Evolutionary conservation across 2,797 vertebrate species (phyloP).

Genomic region (Anolis apletophallus): DNA sequence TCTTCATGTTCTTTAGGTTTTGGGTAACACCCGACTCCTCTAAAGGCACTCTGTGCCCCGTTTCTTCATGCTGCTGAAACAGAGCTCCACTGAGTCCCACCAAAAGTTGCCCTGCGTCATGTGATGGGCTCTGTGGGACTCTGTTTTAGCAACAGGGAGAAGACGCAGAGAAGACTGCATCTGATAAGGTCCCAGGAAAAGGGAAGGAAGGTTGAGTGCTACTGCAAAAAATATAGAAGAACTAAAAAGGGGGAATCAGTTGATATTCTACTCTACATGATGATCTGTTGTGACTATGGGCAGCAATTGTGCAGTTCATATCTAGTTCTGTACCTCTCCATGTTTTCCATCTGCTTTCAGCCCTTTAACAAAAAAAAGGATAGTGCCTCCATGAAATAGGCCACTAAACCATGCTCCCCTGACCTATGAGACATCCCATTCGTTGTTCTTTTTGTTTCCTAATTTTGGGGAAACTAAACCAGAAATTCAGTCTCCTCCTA

Average conservation of each 20-base stretch:
- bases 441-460: neutral
- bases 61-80: too few relatives aligned
- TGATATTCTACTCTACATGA: neutral
- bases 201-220: neutral
- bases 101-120: too few relatives aligned
- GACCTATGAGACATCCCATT: too few relatives aligned
- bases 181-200: too few relatives aligned
- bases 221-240: neutral
- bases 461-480: neutral
- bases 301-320: neutral
- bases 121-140: too few relatives aligned
- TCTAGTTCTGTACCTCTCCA: neutral
- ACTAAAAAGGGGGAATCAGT: neutral
- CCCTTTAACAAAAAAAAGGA: neutral
- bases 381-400: neutral
- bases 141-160: too few relatives aligned
- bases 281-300: neutral
- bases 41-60: too few relatives aligned
- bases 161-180: too few relatives aligned
- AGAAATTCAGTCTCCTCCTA: neutral
- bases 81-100: too few relatives aligned
- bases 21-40: too few relatives aligned
- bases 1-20: too few relatives aligned
- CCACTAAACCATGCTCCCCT: too few relatives aligned
- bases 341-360: neutral